A percentile compares a stretch with the other conserved stretches of the same genome.
These are phyloP conservation scores for Callospermophilus lateralis DNA, from an alignment of 2,113 vertebrate genomes.

Conservation along the genomic window DNA sequence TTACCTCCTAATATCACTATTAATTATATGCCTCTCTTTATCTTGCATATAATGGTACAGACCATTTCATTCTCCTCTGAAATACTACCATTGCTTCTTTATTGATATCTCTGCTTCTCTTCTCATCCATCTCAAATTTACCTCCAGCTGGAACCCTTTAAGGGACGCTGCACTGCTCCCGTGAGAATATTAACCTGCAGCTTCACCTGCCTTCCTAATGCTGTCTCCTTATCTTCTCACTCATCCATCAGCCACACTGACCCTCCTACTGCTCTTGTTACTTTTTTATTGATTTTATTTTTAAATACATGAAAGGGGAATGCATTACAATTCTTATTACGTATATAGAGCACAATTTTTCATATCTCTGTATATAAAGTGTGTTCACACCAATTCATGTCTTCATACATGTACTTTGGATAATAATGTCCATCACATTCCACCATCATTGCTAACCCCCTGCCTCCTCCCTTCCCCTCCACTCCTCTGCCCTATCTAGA, in stretches of 20 bases:
- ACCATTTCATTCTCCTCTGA: neutral
- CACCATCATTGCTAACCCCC: too few relatives aligned
- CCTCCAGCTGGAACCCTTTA: neutral
- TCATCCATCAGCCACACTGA: neutral
- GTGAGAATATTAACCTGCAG: neutral
- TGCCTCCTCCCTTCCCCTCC: too few relatives aligned
- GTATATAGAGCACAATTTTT: too few relatives aligned
- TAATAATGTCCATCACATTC: too few relatives aligned
- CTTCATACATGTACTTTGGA: too few relatives aligned
- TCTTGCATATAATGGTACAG: neutral
- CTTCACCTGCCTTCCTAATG: neutral
- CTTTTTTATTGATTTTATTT: too few relatives aligned
- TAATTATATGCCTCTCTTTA: neutral
- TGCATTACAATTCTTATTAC: too few relatives aligned
- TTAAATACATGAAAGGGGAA: too few relatives aligned
- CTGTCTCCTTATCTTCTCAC: neutral
- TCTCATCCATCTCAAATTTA: neutral
- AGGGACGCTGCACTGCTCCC: neutral
- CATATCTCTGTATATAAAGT: too few relatives aligned
- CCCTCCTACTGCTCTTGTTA: neutral
- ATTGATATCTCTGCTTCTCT: neutral
- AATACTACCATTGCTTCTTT: neutral
- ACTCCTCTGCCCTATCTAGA: too few relatives aligned
- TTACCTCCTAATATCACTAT: neutral
- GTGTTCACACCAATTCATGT: too few relatives aligned